Base-by-base conservation (phyloP, 53 echinoderm and acorn worm species). In the Echinarachnius parma region DNA sequence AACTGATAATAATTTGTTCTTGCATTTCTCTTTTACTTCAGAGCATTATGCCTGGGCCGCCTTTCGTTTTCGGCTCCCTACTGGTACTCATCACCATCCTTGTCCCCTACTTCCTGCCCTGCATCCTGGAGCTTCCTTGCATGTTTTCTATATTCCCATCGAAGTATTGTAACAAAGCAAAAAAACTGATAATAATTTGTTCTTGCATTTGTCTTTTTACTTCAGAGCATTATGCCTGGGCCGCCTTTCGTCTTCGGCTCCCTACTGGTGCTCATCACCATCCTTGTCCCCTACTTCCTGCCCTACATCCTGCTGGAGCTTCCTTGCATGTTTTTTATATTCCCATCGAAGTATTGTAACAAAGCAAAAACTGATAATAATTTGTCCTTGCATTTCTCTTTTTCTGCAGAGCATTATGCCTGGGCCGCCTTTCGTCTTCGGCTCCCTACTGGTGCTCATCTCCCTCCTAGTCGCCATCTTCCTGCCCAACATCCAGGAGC, bases 341-440 rank as follows among this genome's bases (percentile, higher is more conserved):
- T n/a, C n/a, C n/a, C n/a, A n/a, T n/a, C n/a, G n/a, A n/a, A n/a
- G n/a, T n/a, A n/a, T n/a, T n/a, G n/a, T n/a, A n/a, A n/a, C n/a
- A n/a, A n/a, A n/a, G n/a, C n/a, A n/a, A n/a, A 87, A 81, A n/a
- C n/a, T n/a, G n/a, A n/a, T n/a, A n/a, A n/a, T n/a, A n/a, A n/a
- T n/a, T n/a, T n/a, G n/a, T n/a, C n/a, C n/a, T n/a, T n/a, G n/a
- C n/a, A n/a, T 42, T 8, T 42, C 13, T 42, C 8, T 42, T 26
- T 47, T 7, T 21, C 1, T 28, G 10, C 81, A 89, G 80, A 75
- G 65, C 21, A 81, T 87, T 30, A 90, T 98, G 36, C 88, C 98
- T 16, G 98, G 98, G 37, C 98, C 98, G 8, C 98, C 98, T 1
- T 98, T 91, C 47, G 85, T 98, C 33, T 98, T 92, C 36, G 98